A percentile compares a stretch with the other conserved stretches of the same genome.
Conservation (phyloP, 2,888 invertebrate genomes). For the Harpagoxenus sublaevis region DNA sequence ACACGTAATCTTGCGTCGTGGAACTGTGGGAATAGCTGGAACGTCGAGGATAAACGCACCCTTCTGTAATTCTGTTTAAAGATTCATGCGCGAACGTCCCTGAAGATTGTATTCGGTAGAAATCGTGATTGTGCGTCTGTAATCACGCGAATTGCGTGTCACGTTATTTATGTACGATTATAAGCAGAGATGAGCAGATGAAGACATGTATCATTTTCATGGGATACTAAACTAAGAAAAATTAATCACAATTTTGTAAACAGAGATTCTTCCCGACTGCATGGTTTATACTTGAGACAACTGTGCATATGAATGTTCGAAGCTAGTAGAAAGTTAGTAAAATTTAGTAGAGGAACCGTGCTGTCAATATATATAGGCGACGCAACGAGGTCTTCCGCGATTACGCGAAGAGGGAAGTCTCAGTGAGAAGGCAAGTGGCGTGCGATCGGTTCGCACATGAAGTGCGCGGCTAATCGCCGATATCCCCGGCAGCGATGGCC, state of each 20-base stretch:
- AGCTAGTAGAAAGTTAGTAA: not conserved
- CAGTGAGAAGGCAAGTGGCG: not conserved
- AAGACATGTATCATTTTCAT: not conserved
- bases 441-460: conserved; percentile 16
- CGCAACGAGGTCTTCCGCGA: not conserved
- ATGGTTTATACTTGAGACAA: not conserved
- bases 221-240: too few species aligned
- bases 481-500: conserved; percentile 24
- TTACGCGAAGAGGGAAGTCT: not conserved
- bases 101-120: not conserved
- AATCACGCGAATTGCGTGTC: not conserved
- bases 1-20: not conserved
- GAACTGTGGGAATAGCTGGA: not conserved
- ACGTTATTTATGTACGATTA: not conserved
- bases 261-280: not conserved
- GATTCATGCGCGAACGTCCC: not conserved
- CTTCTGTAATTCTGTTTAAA: not conserved
- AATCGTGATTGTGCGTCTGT: not conserved
- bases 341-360: not conserved
- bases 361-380: not conserved
- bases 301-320: not conserved
- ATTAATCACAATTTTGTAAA: not conserved
- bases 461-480: conserved; percentile 10
- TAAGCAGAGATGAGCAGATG: not conserved
- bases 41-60: not conserved